Evolutionary conservation across 2,888 invertebrate genomes (phyloP).

Genomic region (Sphaerophoria rueppellii): DNA sequence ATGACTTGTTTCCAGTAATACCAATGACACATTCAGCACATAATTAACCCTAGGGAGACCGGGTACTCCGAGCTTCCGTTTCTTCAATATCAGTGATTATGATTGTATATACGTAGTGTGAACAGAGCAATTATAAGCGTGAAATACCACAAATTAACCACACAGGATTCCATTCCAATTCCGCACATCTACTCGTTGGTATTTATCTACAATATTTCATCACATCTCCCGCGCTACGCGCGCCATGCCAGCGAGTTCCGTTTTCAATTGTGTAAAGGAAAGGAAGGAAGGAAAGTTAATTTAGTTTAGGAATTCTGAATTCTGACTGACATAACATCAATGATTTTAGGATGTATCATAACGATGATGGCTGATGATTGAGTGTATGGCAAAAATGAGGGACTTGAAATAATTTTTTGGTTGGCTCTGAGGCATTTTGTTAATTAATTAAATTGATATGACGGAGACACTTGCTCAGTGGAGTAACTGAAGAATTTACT

Average conservation of each 20-base stretch:
- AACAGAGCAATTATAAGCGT: constrained; percentile 67
- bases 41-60: constrained; percentile 52
- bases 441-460: constrained; percentile 25
- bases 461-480: background rate
- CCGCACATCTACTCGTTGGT: background rate
- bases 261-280: background rate
- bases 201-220: background rate
- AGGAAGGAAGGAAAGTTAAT: constrained; percentile 10
- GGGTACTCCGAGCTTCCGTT: constrained; percentile 1
- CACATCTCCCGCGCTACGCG: too few relatives aligned
- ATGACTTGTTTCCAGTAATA: background rate
- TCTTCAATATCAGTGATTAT: constrained; percentile 54
- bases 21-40: constrained; percentile 22
- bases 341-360: constrained; percentile 5
- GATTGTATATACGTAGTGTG: constrained; percentile 28
- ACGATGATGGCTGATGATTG: constrained; percentile 22
- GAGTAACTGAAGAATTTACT: background rate
- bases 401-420: constrained; percentile 5
- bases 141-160: constrained; percentile 60
- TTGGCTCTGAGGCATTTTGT: constrained; percentile 15
- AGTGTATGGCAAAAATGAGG: constrained; percentile 10
- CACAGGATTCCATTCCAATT: constrained; percentile 34
- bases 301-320: constrained; percentile 22
- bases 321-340: constrained; percentile 4
- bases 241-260: background rate